Base-by-base conservation (phyloP, 2,113 vertebrate species). In the Microcebus ravelobensis region DNA sequence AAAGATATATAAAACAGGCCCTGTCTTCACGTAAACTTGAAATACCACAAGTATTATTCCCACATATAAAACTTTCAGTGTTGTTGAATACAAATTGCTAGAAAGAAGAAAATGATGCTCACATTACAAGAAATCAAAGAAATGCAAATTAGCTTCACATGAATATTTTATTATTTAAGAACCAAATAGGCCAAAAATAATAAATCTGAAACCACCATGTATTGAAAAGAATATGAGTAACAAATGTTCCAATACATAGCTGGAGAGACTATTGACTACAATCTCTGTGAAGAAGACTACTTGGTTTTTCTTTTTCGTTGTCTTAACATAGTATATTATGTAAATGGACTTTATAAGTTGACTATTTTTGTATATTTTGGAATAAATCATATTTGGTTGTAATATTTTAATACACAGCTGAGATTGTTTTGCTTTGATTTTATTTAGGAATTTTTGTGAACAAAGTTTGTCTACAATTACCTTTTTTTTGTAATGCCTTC, bases 61-160 rank as follows among this genome's bases (percentile, higher is more conserved):
- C 45, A 65, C 27, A 48, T 67, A 86, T 73, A 74, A 88, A 42
- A 67, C 21, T 84, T 92, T 77, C 42, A 55, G 6, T 83, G 31
- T 57, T 39, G 59, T 29, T 70, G 31, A 94, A 50, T 31, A 55
- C 73, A 92, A 83, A 83, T 31, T 48, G 36, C 70, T 91, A 84
- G 61, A 42, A 65, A 87, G 79, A 8, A 84, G 7, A 88, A 87
- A 84, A 42, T 20, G 14, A 15, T 50, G 14, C 1, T 80, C 5
- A 85, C 18, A 39, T 83, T 92, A 83, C 0, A 89, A 85, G 36
- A 81, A 70, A 77, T 79, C 36, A 82, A 5, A 83, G 39, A 87
- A 82, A 67, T 87, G 36, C 34, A 90, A 90, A 90, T 70, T 71
- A 97, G 87, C 52, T 39, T 87, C 34, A 23, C 25, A 67, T 21